These are phyloP conservation scores for Chironex yamaguchii DNA, from an alignment of 30 jellyfish, hydroid and myxozoan species.

Conservation along the genomic window DNA sequence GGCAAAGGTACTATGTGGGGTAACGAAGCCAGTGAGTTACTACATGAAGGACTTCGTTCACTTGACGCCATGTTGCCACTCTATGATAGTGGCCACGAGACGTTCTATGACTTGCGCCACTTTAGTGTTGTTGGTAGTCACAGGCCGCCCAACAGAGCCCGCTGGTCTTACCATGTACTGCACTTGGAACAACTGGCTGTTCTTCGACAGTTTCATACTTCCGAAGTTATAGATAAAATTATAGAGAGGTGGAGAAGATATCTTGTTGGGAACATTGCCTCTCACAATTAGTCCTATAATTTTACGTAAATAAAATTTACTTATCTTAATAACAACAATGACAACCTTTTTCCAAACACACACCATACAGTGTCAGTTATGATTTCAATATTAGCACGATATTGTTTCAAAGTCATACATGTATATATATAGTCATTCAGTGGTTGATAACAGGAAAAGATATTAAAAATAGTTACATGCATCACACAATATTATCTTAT, in stretches of 20 bases:
- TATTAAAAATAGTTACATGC: no score
- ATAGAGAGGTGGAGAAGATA: constrained; percentile 80
- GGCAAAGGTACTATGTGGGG: neutral
- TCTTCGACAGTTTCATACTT: constrained; percentile 20
- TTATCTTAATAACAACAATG: no score
- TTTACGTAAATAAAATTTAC: no score
- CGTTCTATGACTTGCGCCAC: constrained; percentile 91
- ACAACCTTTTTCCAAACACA: no score
- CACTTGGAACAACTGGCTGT: constrained; percentile 77
- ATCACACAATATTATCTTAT: no score
- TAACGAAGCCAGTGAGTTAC: constrained; percentile 39
- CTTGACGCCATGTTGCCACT: constrained; percentile 67
- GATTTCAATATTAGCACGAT: no score
- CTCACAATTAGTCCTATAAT: constrained; percentile 73
- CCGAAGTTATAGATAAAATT: constrained; percentile 18
- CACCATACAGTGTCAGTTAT: no score
- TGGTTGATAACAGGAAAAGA: no score
- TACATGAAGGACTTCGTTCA: constrained; percentile 75
- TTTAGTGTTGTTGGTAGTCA: constrained; percentile 69
- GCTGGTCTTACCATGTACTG: constrained; percentile 92
- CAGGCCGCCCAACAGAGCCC: constrained; percentile 80
- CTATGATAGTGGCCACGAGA: constrained; percentile 88
- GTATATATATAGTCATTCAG: no score
- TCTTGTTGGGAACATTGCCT: constrained; percentile 75
- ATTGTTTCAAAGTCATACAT: no score